Base-by-base conservation (phyloP, 1,140 invertebrate genomes). In the Drosophila ananassae region DNA sequence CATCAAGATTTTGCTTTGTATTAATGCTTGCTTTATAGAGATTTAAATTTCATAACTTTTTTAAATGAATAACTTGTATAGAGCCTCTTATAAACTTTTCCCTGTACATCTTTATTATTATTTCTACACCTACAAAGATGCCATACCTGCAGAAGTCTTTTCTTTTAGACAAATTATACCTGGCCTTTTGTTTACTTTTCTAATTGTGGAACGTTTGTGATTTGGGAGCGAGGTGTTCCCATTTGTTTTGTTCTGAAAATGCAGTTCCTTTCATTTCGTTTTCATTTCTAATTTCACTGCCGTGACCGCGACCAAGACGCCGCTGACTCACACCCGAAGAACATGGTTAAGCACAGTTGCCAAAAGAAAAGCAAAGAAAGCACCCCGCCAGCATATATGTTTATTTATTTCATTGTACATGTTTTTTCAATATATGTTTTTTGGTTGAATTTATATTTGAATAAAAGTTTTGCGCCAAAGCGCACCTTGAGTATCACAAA, bases 301-400 rank as follows among this genome's bases (percentile, higher is more conserved):
- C 82, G 68, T 63, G 79, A 55, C 64, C 81, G 63, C 72, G 76
- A 84, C 64, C 72, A 73, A 69, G 75, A 78, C 47, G 50, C 53
- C 60, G 67, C 74, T 83, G 79, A 83, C 63, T 83, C 83, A 85
- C 83, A 85, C 58, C 47, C 48, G 60, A 32, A 73, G 50, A 55
- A 63, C 68, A 48, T 56, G 50, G 41, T 64, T 59, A 44, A 21
- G 24, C 21, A 72, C 48, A 17, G 52, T 39, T 64, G 66, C 76
- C 82, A 79, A 79, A 84, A 84, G 64, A 69, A 53, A 37, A 10
- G 30, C 17, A 48, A 7, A 41, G 48, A 37, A 53, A 58, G n/a
- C 55, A 57, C n/a, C 21, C 41, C 28, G 52, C 37, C 58, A 64
- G 46, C 57, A 77, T 34, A 53, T 44, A 69, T 37, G 17, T 62